phyloP scores from a whole-genome alignment of 2,888 invertebrate species.

The Eremobia ochroleuca region DNA sequence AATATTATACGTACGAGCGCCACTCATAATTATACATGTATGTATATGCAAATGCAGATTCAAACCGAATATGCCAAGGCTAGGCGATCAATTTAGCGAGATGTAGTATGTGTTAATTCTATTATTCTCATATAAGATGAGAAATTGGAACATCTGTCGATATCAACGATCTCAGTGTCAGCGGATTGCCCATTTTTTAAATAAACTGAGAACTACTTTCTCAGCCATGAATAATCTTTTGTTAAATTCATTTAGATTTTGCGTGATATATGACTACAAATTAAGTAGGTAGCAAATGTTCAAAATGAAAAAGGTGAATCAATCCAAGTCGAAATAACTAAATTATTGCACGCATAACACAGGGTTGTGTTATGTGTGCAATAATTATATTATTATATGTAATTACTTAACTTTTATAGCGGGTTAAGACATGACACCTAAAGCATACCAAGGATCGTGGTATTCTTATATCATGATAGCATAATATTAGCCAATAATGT shows the following conservation, averaged over 20 bases:
- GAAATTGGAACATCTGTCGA: slow-evolving; percentile 16
- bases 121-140: slow-evolving; percentile 27
- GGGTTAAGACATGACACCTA: neutral
- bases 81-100: slow-evolving; percentile 1
- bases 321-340: neutral
- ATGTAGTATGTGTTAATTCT: slow-evolving; percentile 9
- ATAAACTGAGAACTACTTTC: neutral
- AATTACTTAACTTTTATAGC: neutral
- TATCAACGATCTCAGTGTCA: slow-evolving; percentile 15
- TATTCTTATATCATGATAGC: neutral
- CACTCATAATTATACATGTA: neutral
- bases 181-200: neutral
- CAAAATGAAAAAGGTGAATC: neutral
- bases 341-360: no score
- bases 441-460: neutral
- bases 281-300: neutral
- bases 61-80: slow-evolving; percentile 23
- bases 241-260: neutral
- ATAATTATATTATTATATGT: neutral
- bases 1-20: neutral
- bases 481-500: no score
- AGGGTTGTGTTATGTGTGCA: neutral
- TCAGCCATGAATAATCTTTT: neutral
- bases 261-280: neutral
- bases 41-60: slow-evolving; percentile 31